Conservation (phyloP, 1,140 invertebrate genomes). For the Liolophura sinensis region DNA sequence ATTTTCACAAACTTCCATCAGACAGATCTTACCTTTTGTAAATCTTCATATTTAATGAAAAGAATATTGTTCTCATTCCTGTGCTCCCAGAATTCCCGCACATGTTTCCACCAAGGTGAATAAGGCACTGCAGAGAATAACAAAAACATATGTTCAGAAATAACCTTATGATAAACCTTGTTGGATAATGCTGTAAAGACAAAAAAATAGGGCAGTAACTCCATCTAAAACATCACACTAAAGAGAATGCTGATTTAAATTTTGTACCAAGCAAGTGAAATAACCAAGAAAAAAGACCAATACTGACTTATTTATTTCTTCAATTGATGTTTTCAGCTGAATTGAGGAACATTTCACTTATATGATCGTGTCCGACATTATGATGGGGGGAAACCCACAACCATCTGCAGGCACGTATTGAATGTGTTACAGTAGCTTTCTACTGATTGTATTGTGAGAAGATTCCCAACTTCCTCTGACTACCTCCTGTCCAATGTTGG, state of each 20-base stretch:
- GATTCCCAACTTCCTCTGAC: too few species aligned
- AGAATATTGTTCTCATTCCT: slow-evolving; percentile 58
- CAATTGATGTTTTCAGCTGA: too few species aligned
- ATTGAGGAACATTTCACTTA: too few species aligned
- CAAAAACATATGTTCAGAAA: background rate
- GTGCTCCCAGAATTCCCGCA: slow-evolving; percentile 59
- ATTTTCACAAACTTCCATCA: background rate
- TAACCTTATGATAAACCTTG: background rate
- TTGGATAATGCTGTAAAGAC: background rate
- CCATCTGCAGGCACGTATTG: too few species aligned
- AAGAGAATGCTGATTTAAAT: too few species aligned
- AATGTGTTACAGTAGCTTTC: background rate
- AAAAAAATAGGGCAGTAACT: background rate
- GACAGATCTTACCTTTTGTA: slow-evolving; percentile 49
- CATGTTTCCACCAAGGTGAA: slow-evolving; percentile 64
- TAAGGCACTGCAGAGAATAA: slow-evolving; percentile 56
- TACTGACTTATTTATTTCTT: background rate
- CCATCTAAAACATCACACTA: background rate
- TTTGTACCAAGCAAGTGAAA: too few species aligned
- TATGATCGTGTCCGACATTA: too few species aligned
- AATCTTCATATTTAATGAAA: slow-evolving; percentile 63
- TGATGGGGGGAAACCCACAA: too few species aligned
- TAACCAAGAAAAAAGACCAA: background rate
- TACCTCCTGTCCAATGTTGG: too few species aligned
- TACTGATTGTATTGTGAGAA: too few species aligned